Evolutionary conservation across 2,888 invertebrate genomes (phyloP).

Genomic region (Lasius platythorax): DNA sequence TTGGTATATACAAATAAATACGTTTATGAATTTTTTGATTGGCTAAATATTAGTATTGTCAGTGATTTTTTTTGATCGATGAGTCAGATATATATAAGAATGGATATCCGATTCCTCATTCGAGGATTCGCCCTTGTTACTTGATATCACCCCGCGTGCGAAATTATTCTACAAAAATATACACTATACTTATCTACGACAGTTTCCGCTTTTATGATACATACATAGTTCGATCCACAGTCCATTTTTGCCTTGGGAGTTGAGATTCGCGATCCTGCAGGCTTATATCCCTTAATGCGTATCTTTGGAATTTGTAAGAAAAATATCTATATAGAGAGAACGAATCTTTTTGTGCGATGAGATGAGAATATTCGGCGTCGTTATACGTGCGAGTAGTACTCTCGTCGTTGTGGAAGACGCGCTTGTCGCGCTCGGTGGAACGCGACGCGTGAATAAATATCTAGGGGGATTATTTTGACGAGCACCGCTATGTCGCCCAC

Average conservation of each 20-base stretch:
- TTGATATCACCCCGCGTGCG: background rate
- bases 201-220: background rate
- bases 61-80: background rate
- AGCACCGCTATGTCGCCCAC: slow-evolving; percentile 87
- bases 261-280: background rate
- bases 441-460: slow-evolving; percentile 33
- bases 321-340: background rate
- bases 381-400: background rate
- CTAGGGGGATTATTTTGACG: background rate
- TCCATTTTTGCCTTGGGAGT: background rate
- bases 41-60: background rate
- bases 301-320: slow-evolving; percentile 12
- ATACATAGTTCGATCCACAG: background rate
- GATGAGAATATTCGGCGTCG: background rate
- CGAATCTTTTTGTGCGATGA: background rate
- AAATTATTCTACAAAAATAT: slow-evolving; percentile 2
- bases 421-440: background rate
- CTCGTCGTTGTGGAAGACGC: background rate
- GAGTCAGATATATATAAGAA: background rate
- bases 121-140: background rate
- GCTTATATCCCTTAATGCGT: background rate
- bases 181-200: background rate
- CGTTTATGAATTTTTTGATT: background rate
- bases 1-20: background rate
- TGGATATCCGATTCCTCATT: background rate